Base-by-base conservation (phyloP, 2,113 vertebrate genomes). In the Myotis davidii region DNA sequence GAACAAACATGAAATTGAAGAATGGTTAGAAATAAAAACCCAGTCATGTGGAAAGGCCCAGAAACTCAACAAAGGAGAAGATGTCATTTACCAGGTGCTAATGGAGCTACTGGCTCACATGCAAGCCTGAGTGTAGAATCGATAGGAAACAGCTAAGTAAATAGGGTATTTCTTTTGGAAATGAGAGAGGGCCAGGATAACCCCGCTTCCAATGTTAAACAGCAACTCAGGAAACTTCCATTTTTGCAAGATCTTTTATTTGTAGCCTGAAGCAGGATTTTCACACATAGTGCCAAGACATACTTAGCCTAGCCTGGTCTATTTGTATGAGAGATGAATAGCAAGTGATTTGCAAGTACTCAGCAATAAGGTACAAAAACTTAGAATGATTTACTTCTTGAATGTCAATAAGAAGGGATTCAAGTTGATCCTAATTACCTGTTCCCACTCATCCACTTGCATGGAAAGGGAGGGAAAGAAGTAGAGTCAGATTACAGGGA, bases 21-120 rank as follows among this genome's bases (percentile, higher is more conserved):
- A 88, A 92, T 48, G 78, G 67, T 54, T 79, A 83, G 77, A 92
- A 94, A 77, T 91, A 86, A 94, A 96, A 96, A 73, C 14, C 23
- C 54, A 95, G 78, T 34, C 82, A 64, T 94, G 88, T 59, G 72
- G 85, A 94, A 96, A 87, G 82, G 9, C 42, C 83, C 16, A 76
- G 86, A 88, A 91, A 77, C 20, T 72, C 90, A 97, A 91, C 77
- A 92, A 90, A 96, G 0, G 20, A 96, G 65, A 95, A 85, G n/a
- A 89, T 93, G 45, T 59, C 25, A 82, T 85, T 32, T 39, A 7
- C 11, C 11, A 79, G 48, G 84, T 78, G 50, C 61, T 92, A 72
- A 94, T 50, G 13, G 29, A 18, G n/a, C 39, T 32, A 50, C 37
- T 1, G 1, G 20, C 42, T 94, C 73, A 25, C 23, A 69, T 61